Evolutionary conservation across 2,888 invertebrate species (phyloP), one percentile per base, ranked within the genome.

Genomic region (Helobdella robusta): DNA sequence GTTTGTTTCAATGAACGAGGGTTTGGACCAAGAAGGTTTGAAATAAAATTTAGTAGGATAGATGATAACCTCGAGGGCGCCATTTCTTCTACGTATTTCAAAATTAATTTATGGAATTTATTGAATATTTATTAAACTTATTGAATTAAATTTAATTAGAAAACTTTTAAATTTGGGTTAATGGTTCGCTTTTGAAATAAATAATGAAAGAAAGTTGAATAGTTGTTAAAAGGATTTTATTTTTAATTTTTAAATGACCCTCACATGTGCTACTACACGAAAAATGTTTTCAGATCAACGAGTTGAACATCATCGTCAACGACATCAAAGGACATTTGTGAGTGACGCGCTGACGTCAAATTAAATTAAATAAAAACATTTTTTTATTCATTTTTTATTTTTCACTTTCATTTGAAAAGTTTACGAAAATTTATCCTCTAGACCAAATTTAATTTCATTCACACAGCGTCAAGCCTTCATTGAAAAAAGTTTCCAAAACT

Each of bases 401-500:
- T 34, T 18, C 11, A 40, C n/a, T 40, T 40, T 11, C 44, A 40
- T 40, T 40, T n/a, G n/a, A n/a, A n/a, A 40, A 52, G 23, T 20
- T 18, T 18, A 52, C 20, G 8, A 20, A 23, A 8, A 6, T 58
- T n/a, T n/a, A n/a, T 20, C 59, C 28, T 32, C 8, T 58, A 28
- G 11, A 20, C 6, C 11, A 58, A 28, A 50, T 8, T 35, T 64
- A 11, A 23, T 8, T 59, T 18, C 30, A 18, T 73, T 74, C 35
- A 48, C 34, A 34, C 74, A 78, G 77, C 86, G 88, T 94, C 80
- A 97, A 97, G 84, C 95, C 97, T 78, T 90, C 94, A 76, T 85
- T 98, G 83, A 97, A 97, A 85, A 98, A 98, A 86, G 95, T 98
- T 75, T 95, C 95, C 83, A 98, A 98, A 92, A 94, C 87, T 70